A percentile compares a stretch with the other conserved stretches of the same genome.
Conservation (phyloP, 2,797 vertebrate genomes). For the Jordanella pulchra region DNA sequence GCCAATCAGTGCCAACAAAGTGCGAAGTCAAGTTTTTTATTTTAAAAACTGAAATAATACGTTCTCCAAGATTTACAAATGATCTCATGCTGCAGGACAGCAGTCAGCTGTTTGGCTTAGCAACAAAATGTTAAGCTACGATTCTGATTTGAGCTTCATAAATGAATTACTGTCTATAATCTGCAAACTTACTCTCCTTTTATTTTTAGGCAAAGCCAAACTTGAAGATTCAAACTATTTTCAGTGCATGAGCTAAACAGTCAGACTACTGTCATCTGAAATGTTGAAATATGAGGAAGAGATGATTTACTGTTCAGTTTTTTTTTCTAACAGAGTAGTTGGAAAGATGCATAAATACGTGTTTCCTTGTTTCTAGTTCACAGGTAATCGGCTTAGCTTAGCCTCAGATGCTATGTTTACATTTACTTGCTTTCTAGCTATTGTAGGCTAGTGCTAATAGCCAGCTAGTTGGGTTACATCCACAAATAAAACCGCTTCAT, state of each 20-base stretch:
- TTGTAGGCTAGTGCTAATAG: not conserved
- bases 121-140: not conserved
- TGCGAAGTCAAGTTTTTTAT: not conserved
- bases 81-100: not conserved
- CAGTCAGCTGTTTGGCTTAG: not conserved
- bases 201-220: not conserved
- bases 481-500: not conserved
- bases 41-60: not conserved
- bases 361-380: not conserved
- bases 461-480: not conserved
- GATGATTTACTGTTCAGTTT: not conserved
- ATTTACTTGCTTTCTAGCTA: not conserved
- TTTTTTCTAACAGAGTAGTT: not conserved
- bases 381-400: constrained; percentile 1
- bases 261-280: not conserved
- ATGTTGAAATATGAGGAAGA: not conserved
- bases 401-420: not conserved
- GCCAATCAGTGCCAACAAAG: not conserved
- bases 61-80: not conserved
- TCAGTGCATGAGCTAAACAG: not conserved
- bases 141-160: not conserved
- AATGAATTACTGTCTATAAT: not conserved
- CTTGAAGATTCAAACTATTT: not conserved
- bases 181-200: not conserved
- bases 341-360: not conserved